phyloP scores from a whole-genome alignment of 2,797 vertebrate species.

The Astyanax mexicanus region DNA sequence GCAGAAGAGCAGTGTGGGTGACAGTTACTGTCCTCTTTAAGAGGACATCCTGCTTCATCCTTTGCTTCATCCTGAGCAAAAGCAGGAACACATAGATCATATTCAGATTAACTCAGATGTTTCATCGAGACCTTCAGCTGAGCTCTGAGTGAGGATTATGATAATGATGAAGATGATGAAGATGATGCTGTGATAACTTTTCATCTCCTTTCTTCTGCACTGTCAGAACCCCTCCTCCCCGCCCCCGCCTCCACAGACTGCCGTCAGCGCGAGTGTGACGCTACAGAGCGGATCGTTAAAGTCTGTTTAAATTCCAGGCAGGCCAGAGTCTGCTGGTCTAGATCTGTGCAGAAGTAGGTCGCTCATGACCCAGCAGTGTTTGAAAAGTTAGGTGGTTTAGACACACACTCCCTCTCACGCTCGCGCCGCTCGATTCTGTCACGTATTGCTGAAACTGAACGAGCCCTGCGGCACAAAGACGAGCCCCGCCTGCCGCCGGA shows the following conservation, averaged over 20 bases:
- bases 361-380: conserved; percentile 12
- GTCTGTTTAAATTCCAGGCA: conserved; percentile 8
- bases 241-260: not conserved
- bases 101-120: not conserved
- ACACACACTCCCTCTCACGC: not conserved
- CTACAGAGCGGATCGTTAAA: not conserved
- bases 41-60: no score
- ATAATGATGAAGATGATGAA: not conserved
- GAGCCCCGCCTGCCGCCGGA: not conserved
- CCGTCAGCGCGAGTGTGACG: not conserved
- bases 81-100: not conserved
- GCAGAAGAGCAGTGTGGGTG: no score
- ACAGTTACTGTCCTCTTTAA: no score
- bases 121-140: not conserved
- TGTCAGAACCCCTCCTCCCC: not conserved
- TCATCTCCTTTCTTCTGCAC: not conserved
- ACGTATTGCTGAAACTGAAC: not conserved
- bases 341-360: conserved; percentile 20
- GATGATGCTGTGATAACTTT: no score
- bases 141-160: not conserved
- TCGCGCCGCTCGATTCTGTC: not conserved
- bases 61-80: not conserved
- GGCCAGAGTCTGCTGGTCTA: not conserved
- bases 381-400: conserved; percentile 10
- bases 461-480: conserved; percentile 11